phyloP scores from a whole-genome alignment of 2,888 invertebrate species.

The Morinoia aosen region DNA sequence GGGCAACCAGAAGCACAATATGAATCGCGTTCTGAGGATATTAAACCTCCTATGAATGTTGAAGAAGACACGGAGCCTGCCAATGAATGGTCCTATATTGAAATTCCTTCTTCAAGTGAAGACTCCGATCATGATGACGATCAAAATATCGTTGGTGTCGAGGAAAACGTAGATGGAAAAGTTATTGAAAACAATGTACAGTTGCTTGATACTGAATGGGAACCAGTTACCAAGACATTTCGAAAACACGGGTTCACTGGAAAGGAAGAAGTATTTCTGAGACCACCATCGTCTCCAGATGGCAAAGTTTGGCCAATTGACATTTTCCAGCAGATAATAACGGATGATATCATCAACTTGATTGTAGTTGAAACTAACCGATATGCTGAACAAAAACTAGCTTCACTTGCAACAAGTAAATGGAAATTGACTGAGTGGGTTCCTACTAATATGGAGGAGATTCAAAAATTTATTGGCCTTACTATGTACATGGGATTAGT shows the following conservation, averaged over 20 bases:
- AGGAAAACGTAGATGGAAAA: background rate
- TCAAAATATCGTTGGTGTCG: background rate
- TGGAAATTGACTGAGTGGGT: background rate
- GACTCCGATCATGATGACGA: background rate
- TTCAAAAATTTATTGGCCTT: constrained; percentile 55
- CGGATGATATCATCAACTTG: constrained; percentile 55
- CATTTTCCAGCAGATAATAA: constrained; percentile 34
- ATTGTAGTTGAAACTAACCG: constrained; percentile 56
- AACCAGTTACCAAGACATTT: background rate
- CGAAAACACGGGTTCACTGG: background rate
- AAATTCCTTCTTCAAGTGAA: background rate
- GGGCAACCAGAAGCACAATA: background rate
- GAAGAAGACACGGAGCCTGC: background rate
- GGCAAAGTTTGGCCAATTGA: constrained; percentile 4
- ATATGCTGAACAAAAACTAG: constrained; percentile 33
- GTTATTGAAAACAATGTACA: background rate
- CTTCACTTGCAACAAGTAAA: background rate
- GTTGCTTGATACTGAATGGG: background rate
- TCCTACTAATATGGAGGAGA: constrained; percentile 52
- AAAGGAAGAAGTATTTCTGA: background rate
- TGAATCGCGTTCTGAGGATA: background rate
- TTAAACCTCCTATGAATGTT: background rate
- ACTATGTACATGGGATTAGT: constrained; percentile 50
- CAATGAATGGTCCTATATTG: background rate
- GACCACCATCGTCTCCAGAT: background rate